These are phyloP conservation scores for Mesitornis unicolor DNA, from an alignment of 2,113 vertebrate species.

Conservation along the genomic window DNA sequence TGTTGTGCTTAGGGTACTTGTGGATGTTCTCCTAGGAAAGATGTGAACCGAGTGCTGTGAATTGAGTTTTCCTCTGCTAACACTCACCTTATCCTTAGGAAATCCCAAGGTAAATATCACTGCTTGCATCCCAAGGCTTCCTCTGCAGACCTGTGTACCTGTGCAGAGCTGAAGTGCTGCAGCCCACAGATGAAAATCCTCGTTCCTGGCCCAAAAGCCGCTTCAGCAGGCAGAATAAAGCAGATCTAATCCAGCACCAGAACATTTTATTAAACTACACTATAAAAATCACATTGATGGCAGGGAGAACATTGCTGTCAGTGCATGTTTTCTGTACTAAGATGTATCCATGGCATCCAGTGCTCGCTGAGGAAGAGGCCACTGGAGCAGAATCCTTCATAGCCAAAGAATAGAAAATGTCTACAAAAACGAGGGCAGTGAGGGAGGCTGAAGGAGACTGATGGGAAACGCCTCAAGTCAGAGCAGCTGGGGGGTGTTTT, in stretches of 20 bases:
- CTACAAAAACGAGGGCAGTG: conserved; percentile 39
- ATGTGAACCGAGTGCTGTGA: rapidly evolving
- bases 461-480: background rate
- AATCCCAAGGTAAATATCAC: background rate
- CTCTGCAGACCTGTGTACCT: no score
- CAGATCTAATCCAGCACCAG: conserved; percentile 36
- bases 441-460: background rate
- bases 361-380: conserved; percentile 1
- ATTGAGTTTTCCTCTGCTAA: background rate
- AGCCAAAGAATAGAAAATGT: conserved; percentile 48
- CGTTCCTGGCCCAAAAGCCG: background rate
- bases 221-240: background rate
- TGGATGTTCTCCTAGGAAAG: background rate
- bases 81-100: background rate
- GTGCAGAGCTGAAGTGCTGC: background rate
- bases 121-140: rapidly evolving
- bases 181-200: background rate
- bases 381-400: background rate
- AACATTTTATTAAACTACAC: conserved; percentile 71
- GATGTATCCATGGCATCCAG: background rate
- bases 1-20: background rate
- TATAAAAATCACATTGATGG: conserved; percentile 68
- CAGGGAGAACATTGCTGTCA: conserved; percentile 47
- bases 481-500: background rate
- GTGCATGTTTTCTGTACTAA: conserved; percentile 22